These are phyloP conservation scores for Platysteira castanea DNA, from an alignment of 2,113 vertebrate genomes.

Conservation along the genomic window DNA sequence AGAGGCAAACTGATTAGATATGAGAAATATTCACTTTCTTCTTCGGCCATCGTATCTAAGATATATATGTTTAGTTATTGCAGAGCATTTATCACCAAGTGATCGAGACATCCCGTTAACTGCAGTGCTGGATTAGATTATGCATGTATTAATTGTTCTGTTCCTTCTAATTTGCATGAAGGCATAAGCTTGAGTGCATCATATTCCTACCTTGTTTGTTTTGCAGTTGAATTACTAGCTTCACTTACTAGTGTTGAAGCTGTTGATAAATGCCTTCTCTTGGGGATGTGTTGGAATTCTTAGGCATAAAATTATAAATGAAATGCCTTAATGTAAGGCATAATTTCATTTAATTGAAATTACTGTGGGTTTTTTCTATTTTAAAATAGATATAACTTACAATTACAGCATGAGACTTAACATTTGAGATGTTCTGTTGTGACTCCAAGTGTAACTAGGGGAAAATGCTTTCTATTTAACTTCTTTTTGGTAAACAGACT, in stretches of 20 bases:
- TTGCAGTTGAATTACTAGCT: neutral
- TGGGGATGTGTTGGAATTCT: neutral
- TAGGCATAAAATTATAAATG: neutral
- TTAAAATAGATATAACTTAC: neutral
- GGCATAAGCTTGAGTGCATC: neutral
- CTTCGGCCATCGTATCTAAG: neutral
- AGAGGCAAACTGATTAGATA: neutral
- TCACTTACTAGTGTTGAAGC: neutral
- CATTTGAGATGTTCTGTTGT: neutral
- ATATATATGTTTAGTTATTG: neutral
- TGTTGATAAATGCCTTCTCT: neutral
- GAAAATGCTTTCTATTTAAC: neutral
- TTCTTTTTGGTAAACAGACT: neutral
- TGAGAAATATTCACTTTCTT: slow-evolving; percentile 1
- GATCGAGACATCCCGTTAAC: neutral
- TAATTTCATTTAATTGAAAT: neutral
- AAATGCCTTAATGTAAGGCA: neutral
- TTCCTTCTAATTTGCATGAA: neutral
- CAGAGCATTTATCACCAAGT: neutral
- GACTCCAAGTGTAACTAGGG: neutral
- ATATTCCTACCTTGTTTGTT: neutral
- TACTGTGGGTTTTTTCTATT: neutral
- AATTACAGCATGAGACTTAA: neutral
- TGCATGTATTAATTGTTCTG: neutral
- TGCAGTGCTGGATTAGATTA: neutral